Evolutionary conservation across 2,113 vertebrate genomes (phyloP).

Genomic region (Amblyopsis rosae): DNA sequence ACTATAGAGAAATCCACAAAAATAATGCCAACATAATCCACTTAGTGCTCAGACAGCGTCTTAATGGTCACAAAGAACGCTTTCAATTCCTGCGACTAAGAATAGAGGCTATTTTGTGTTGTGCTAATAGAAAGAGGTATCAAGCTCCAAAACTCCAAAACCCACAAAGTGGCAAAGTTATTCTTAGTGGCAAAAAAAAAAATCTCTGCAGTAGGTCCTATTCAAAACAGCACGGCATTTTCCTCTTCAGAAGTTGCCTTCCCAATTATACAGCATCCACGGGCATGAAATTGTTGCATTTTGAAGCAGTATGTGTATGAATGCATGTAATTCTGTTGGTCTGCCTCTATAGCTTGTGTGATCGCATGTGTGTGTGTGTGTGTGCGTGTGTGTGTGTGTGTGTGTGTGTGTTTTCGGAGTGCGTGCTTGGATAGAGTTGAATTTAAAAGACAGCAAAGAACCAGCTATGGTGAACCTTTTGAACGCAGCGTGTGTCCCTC

Average conservation of each 20-base stretch:
- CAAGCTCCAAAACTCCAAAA: conserved; percentile 41
- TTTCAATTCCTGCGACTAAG: conserved; percentile 40
- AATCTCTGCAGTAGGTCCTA: conserved; percentile 34
- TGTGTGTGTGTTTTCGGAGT: conserved; percentile 17
- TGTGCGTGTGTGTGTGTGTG: conserved; percentile 14
- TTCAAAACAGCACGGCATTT: conserved; percentile 29
- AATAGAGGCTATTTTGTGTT: conserved; percentile 42
- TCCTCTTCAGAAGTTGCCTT: conserved; percentile 51
- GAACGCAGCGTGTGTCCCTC: conserved; percentile 29
- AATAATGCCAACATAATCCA: conserved; percentile 69
- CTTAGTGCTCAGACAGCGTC: conserved; percentile 56
- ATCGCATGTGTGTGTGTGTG: conserved; percentile 16
- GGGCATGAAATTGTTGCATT: conserved; percentile 10
- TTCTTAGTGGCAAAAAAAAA: conserved; percentile 25
- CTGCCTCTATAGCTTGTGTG: conserved; percentile 2
- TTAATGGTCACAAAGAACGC: conserved; percentile 40
- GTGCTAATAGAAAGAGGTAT: conserved; percentile 27
- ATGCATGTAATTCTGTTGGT: conserved; percentile 5
- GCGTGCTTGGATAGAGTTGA: background rate
- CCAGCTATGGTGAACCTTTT: conserved; percentile 22
- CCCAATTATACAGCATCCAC: conserved; percentile 39
- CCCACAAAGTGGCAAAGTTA: conserved; percentile 40
- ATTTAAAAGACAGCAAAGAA: background rate
- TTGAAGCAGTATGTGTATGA: background rate
- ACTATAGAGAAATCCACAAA: conserved; percentile 55